Evolutionary conservation across 2,797 vertebrate genomes (phyloP).

Genomic region (Gymnothorax reevesii): DNA sequence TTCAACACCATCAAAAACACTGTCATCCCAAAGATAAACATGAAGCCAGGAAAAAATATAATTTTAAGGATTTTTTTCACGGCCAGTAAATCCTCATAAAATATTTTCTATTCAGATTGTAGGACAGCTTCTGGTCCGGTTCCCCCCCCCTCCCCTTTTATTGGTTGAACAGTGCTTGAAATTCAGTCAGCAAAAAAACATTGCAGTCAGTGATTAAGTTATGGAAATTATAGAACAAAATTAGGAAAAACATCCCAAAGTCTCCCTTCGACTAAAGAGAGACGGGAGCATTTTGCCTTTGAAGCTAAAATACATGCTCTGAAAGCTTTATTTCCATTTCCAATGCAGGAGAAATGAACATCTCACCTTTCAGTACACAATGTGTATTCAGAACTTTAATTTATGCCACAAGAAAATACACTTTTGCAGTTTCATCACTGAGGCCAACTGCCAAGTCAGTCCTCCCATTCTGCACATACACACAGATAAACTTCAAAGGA

Average conservation of each 20-base stretch:
- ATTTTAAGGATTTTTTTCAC: background rate
- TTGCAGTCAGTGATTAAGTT: background rate
- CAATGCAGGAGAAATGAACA: background rate
- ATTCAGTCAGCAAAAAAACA: background rate
- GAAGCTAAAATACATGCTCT: background rate
- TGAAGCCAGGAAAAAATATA: background rate
- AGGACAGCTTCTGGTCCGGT: background rate
- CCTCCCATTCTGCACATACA: slow-evolving; percentile 51
- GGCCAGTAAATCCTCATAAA: background rate
- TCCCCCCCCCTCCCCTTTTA: too few species aligned
- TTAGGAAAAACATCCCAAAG: too few species aligned
- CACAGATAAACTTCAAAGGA: slow-evolving; percentile 54
- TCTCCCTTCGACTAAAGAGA: background rate
- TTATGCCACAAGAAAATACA: slow-evolving; percentile 67
- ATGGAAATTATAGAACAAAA: background rate
- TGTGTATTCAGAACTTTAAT: slow-evolving; percentile 74
- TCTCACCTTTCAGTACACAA: background rate
- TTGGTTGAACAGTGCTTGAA: background rate
- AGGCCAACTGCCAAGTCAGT: slow-evolving; percentile 58
- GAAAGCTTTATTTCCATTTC: background rate
- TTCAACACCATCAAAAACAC: background rate
- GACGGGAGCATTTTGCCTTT: background rate
- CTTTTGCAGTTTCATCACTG: slow-evolving; percentile 56
- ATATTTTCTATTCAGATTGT: background rate
- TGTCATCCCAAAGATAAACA: background rate